Evolutionary conservation across 2,888 invertebrate genomes (phyloP), one percentile per base, ranked within the genome.

Genomic region (Melieria omissa): DNA sequence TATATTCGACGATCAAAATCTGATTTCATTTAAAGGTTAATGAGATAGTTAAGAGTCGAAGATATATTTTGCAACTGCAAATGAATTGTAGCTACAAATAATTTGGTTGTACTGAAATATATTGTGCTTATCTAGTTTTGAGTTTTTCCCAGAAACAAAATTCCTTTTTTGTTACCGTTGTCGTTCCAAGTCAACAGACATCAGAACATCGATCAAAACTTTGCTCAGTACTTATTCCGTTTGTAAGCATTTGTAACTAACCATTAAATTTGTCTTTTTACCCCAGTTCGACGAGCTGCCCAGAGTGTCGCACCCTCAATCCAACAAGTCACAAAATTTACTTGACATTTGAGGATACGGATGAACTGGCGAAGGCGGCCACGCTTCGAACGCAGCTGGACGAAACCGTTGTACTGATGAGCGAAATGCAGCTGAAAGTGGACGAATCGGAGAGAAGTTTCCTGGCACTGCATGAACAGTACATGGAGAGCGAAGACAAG

Each of bases 281-380:
- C 42, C 5, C 3, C 63, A 83, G 83, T 44, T 78, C 79, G n/a
- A 61, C 42, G n/a, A 76, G 70, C 63, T 83, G 83, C 45, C 84
- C 83, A 4, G 72, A 78, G 63, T 83, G 83, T 61, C 82, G 83
- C 5, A 45, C 41, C 4, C 8, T 9, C 1, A 68, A 57, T 61
- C 65, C 70, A 2, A 54, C 66, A 0, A 76, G 63, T 14, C 75
- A 79, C 63, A 78, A 79, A 49, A 70, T 83, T 0, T 80, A 75
- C 66, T 75, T 83, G 45, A 74, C 73, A 65, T 80, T 84, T 58
- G 81, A 81, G 0, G 79, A 79, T 12, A 10, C 64, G 3, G 46
- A 29, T 14, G 47, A 49, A 9, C 57, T 62, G 7, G 9, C 41
- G 5, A 67, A 58, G 54, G 14, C 61, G 10, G 58, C 63, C n/a